Base-by-base conservation (phyloP, 2,113 vertebrate species). In the Parotia lawesii region DNA sequence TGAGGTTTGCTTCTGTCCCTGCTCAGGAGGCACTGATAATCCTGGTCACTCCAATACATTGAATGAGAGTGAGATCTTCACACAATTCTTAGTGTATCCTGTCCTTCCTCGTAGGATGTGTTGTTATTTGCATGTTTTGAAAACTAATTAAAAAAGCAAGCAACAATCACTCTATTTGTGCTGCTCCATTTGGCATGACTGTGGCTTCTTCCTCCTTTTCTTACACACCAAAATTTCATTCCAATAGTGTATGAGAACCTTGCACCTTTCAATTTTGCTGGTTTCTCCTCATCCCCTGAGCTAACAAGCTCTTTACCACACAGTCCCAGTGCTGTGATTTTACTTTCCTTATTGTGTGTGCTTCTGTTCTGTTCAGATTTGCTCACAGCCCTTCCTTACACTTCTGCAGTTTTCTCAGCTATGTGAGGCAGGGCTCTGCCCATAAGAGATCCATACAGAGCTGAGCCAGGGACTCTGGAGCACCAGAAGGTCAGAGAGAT, bases 381-480 rank as follows among this genome's bases (percentile, higher is more conserved):
- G 10, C 13, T 87, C 25, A 27, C 11, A 37, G 15, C 6, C 15
- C 11, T 72, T 60, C 37, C 23, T 86, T 29, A 44, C 11, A 65
- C 11, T 27, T 35, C 7, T 4, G 8, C 17, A 33, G 11, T 70
- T 77, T 70, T 29, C 12, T 66, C 38, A n/a, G 11, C 15, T 48
- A 4, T 27, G 33, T 21, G 20, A 80, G 29, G 25, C 33, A 69
- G 12, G 9, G 6, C 12, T 81, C 22, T 66, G 20, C 28, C 19
- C 0, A 0, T 15, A 70, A 15, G 6, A n/a, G 28, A 48, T 15
- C 23, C 19, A 27, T 8, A 37, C 11, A 38, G 44, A 76, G 15
- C 17, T 56, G 3, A 76, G 17, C 29, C 15, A 51, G 17, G 27
- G 45, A n/a, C 54, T 7, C 28, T 67, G 12, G 5, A 58, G 48